Percentiles rank a stretch among this genome's conserved stretches.
Conservation (phyloP, 2,113 vertebrate genomes). For the Stigmatopora argus region DNA sequence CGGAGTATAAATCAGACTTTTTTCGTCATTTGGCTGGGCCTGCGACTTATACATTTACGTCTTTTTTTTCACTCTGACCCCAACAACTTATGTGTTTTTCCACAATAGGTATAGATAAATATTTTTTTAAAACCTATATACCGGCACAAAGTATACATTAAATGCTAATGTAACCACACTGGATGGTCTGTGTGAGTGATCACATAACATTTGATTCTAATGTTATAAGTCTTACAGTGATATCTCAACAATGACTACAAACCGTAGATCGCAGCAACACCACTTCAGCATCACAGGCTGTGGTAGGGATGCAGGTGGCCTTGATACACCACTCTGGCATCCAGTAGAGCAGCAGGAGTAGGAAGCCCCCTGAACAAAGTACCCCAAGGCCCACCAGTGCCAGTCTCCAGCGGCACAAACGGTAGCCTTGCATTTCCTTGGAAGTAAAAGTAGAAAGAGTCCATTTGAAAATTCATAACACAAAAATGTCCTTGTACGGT, state of each 20-base stretch:
- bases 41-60: too few relatives aligned
- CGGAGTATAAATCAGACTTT: too few relatives aligned
- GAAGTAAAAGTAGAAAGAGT: neutral
- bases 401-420: constrained; percentile 85
- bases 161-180: neutral
- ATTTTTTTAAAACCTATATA: too few relatives aligned
- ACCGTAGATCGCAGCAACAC: constrained; percentile 91
- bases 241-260: constrained; percentile 12
- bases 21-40: too few relatives aligned
- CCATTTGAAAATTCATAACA: neutral
- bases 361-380: constrained; percentile 87
- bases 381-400: constrained; percentile 79
- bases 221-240: neutral
- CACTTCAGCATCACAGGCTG: constrained; percentile 80
- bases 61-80: too few relatives aligned
- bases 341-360: constrained; percentile 97
- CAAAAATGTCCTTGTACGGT: neutral
- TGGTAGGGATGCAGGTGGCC: constrained; percentile 78
- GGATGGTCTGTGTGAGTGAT: neutral
- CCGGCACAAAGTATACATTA: neutral
- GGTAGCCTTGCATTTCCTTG: constrained; percentile 88
- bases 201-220: neutral
- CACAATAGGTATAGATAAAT: too few relatives aligned
- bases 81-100: too few relatives aligned
- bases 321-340: constrained; percentile 97